Base-by-base conservation (phyloP, 2,888 invertebrate species). In the Electrophaes corylata region DNA sequence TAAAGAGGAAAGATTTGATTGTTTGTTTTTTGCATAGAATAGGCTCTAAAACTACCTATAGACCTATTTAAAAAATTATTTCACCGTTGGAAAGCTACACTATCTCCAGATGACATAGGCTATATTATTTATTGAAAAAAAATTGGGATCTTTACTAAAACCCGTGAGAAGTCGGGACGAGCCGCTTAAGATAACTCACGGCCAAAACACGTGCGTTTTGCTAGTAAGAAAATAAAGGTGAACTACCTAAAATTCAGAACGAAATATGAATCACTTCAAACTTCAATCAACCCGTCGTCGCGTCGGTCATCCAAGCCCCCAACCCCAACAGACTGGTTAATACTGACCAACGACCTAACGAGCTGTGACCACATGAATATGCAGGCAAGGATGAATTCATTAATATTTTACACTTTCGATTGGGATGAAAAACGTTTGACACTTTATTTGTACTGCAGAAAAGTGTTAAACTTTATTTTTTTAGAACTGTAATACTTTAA, bases 281-380 rank as follows among this genome's bases (percentile, higher is more conserved):
- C 46, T 44, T 55, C 55, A 59, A 54, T 59, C 54, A 59, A 58
- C 54, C 59, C 59, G 39, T 26, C 18, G 41, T 20, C 20, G 40
- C 47, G 40, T n/a, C 40, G 53, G 58, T 40, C 45, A 18, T 19
- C 1, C 44, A 46, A 50, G 35, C 60, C 55, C 37, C 55, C 60
- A 60, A 55, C 55, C 60, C 60, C 73, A 74, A 73, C 81, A 77
- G 79, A 78, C 75, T 83, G 87, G n/a, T 85, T 84, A 82, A 84
- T 82, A 81, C 84, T 88, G 88, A 87, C 83, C 86, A 76, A 73
- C 83, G 84, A 86, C 84, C 86, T 91, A 91, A 90, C 90, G 88
- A 91, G 88, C 83, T 79, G 86, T 76, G 81, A 79, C 81, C 84
- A 70, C 82, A 91, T 91, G 89, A 90, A 91, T 91, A 91, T 91